A percentile compares a stretch with the other conserved stretches of the same genome.
phyloP scores from a whole-genome alignment of 2,797 vertebrate genomes.

The Thamnophis elegans region DNA sequence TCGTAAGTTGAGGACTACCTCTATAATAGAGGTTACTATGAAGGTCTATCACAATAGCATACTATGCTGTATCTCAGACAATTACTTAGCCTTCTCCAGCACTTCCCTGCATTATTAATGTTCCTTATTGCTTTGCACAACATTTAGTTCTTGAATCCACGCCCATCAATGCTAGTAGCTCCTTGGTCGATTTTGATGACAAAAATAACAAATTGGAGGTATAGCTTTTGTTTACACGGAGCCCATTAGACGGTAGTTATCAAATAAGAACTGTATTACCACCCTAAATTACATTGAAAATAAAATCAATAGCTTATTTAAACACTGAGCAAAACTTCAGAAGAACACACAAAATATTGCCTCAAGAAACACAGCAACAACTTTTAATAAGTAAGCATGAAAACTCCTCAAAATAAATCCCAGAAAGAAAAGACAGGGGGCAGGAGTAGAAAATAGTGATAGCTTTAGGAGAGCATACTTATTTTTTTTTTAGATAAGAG shows the following conservation, averaged over 20 bases:
- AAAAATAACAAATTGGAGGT: constrained; percentile 56
- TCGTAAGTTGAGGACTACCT: neutral
- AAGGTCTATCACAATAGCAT: neutral
- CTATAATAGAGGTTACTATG: neutral
- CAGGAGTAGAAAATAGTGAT: constrained; percentile 8
- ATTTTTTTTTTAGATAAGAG: constrained; percentile 10
- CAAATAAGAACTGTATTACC: constrained; percentile 62
- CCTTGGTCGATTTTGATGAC: constrained; percentile 46
- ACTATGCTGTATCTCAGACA: neutral
- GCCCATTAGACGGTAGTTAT: constrained; percentile 54
- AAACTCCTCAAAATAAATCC: constrained; percentile 23
- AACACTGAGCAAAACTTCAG: constrained; percentile 48
- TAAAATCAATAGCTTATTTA: constrained; percentile 75
- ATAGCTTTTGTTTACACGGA: constrained; percentile 60
- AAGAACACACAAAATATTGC: constrained; percentile 49
- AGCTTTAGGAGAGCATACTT: constrained; percentile 13
- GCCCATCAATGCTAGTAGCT: neutral
- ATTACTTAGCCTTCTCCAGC: constrained; percentile 32
- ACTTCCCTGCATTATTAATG: constrained; percentile 47
- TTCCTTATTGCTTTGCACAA: constrained; percentile 20
- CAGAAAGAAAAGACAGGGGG: constrained; percentile 33
- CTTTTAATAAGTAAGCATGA: constrained; percentile 56
- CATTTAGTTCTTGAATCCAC: constrained; percentile 21
- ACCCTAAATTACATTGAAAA: constrained; percentile 71
- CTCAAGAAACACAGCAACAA: constrained; percentile 51